phyloP scores from a whole-genome alignment of 2,888 invertebrate species.

The Metellina segmentata region DNA sequence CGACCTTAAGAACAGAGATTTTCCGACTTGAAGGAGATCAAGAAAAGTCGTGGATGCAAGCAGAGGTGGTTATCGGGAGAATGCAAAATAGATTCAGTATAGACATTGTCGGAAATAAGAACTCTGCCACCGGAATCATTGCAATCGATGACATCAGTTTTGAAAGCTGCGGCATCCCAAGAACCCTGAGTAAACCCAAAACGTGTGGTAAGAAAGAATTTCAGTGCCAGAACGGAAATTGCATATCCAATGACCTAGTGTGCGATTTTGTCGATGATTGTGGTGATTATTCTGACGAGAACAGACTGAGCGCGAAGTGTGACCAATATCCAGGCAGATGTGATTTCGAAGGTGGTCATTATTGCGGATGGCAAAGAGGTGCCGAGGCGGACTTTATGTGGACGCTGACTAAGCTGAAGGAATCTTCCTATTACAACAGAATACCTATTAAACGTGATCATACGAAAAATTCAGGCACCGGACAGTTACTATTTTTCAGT shows the following conservation, averaged over 20 bases:
- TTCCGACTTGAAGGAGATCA: conserved; percentile 38
- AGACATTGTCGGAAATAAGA: conserved; percentile 32
- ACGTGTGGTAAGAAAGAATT: conserved; percentile 55
- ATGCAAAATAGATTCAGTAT: conserved; percentile 62
- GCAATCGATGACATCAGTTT: conserved; percentile 77
- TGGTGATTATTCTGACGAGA: conserved; percentile 76
- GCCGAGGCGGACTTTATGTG: conserved; percentile 45
- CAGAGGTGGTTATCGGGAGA: conserved; percentile 63
- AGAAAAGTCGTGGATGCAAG: conserved; percentile 50
- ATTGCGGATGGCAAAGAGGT: conserved; percentile 68
- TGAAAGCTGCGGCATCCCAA: conserved; percentile 64
- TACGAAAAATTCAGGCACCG: conserved; percentile 70
- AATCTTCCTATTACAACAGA: conserved; percentile 9
- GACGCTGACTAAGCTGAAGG: neutral
- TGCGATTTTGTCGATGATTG: conserved; percentile 77
- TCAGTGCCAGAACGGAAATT: conserved; percentile 66
- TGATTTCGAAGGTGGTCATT: conserved; percentile 72
- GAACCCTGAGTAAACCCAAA: conserved; percentile 12
- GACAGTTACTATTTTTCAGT: conserved; percentile 58
- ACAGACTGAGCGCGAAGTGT: conserved; percentile 54
- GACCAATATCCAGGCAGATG: conserved; percentile 68
- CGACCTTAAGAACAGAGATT: conserved; percentile 28
- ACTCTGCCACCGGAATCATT: conserved; percentile 18
- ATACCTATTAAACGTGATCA: conserved; percentile 58
- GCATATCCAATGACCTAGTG: conserved; percentile 57